Evolutionary conservation across 2,888 invertebrate species (phyloP).

Genomic region (Parnassius mnemosyne): DNA sequence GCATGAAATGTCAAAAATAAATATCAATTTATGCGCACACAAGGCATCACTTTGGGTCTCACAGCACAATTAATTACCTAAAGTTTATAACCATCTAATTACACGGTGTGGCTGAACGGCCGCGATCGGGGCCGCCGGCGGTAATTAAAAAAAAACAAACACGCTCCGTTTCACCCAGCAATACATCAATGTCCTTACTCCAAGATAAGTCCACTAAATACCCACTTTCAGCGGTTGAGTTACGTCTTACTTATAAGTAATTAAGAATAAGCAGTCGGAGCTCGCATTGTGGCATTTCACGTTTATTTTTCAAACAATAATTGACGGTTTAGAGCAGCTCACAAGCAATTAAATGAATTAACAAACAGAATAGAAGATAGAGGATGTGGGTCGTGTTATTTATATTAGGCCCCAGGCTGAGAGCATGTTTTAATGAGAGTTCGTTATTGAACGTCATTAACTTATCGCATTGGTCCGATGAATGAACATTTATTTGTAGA

Average conservation of each 20-base stretch:
- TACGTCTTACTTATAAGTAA: conserved; percentile 77
- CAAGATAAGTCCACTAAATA: conserved; percentile 67
- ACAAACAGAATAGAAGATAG: conserved; percentile 57
- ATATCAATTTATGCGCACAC: conserved; percentile 66
- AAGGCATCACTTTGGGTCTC: conserved; percentile 42
- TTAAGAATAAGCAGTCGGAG: conserved; percentile 72
- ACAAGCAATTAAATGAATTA: conserved; percentile 67
- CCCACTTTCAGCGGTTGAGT: conserved; percentile 69
- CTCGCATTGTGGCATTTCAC: conserved; percentile 54
- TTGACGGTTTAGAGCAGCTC: conserved; percentile 61
- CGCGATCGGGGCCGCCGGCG: conserved; percentile 39
- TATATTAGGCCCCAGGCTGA: conserved; percentile 47
- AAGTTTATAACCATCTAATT: conserved; percentile 68
- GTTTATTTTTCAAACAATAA: conserved; percentile 63
- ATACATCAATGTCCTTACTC: conserved; percentile 68
- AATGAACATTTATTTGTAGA: conserved; percentile 11
- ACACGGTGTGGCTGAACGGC: conserved; percentile 60
- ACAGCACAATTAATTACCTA: conserved; percentile 69
- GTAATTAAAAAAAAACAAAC: conserved; percentile 48
- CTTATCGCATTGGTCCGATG: conserved; percentile 3
- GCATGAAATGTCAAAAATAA: conserved; percentile 70
- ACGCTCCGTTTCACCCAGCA: conserved; percentile 55
- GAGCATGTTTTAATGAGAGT: conserved; percentile 26
- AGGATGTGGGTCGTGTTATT: conserved; percentile 51
- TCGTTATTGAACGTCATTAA: conserved; percentile 14